phyloP scores from a whole-genome alignment of 2,797 vertebrate species.

The Channallabes apus region DNA sequence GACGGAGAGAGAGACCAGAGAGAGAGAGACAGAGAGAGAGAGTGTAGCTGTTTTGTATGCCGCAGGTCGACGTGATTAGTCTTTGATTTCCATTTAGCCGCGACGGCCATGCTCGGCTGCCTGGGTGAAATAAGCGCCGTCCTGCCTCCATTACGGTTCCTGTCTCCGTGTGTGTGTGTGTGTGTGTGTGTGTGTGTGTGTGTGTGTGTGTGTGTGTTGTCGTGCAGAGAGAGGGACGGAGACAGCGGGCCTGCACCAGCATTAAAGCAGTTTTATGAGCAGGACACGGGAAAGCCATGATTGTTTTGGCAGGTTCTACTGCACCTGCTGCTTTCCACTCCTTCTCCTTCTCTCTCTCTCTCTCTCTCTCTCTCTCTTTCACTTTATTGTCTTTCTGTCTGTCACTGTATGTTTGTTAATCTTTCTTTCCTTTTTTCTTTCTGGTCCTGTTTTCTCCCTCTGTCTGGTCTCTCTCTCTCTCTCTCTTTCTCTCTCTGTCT shows the following conservation, averaged over 20 bases:
- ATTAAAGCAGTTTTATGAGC: conserved; percentile 36
- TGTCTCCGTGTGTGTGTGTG: conserved; percentile 13
- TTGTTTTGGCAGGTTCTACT: conserved; percentile 38
- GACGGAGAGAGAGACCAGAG: too few species aligned
- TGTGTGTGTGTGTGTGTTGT: conserved; percentile 27
- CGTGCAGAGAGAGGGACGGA: background rate
- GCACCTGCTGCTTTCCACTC: conserved; percentile 1
- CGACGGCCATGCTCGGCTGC: conserved; percentile 29
- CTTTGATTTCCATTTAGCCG: conserved; percentile 41
- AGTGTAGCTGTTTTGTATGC: conserved; percentile 20
- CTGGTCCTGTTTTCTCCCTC: too few species aligned
- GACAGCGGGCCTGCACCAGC: conserved; percentile 16
- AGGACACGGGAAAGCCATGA: conserved; percentile 25
- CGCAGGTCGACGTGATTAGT: conserved; percentile 34
- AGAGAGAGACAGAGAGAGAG: background rate
- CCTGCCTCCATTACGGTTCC: conserved; percentile 10
- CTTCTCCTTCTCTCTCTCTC: background rate
- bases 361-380: background rate
- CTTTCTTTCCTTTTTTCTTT: background rate
- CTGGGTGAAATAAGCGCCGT: conserved; percentile 27
- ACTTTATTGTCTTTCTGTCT: background rate
- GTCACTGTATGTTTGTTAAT: background rate
- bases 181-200: too few species aligned
- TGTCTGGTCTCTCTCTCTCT: too few species aligned
- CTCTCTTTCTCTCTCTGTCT: background rate